Conservation (phyloP, 2,888 invertebrate genomes). For the Oasisia sp. region DNA sequence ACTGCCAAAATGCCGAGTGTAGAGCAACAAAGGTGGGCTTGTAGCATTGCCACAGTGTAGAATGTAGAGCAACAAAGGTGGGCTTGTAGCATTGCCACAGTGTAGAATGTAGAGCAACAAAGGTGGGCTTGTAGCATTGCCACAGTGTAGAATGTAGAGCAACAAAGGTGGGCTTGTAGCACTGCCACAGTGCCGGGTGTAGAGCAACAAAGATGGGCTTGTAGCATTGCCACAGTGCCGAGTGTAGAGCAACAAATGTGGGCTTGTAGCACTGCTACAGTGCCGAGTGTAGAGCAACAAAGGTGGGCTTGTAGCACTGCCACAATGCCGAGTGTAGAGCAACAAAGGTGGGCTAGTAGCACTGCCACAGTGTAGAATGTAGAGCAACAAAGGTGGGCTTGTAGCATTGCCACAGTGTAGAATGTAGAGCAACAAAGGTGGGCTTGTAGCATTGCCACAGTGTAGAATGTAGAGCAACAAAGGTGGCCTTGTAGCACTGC, state of each 20-base stretch:
- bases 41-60: neutral
- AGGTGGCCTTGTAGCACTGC: neutral
- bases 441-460: neutral
- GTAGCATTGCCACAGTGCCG: neutral
- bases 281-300: slow-evolving; percentile 27
- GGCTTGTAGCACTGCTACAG: neutral
- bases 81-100: neutral
- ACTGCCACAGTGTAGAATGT: no score
- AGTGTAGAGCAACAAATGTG: slow-evolving; percentile 27
- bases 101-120: slow-evolving; percentile 26
- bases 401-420: neutral
- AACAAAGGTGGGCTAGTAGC: slow-evolving; percentile 26
- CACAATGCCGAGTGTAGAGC: no score
- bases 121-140: neutral
- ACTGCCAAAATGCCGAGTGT: no score
- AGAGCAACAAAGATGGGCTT: slow-evolving; percentile 28
- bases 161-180: slow-evolving; percentile 27
- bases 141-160: no score
- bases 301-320: neutral
- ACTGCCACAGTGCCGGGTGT: no score
- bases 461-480: slow-evolving; percentile 26
- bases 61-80: slow-evolving; percentile 28
- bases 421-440: slow-evolving; percentile 28
- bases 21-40: slow-evolving; percentile 29
- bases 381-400: slow-evolving; percentile 29